Base-by-base conservation (phyloP, 1,140 invertebrate genomes). In the Olivierus martensii region DNA sequence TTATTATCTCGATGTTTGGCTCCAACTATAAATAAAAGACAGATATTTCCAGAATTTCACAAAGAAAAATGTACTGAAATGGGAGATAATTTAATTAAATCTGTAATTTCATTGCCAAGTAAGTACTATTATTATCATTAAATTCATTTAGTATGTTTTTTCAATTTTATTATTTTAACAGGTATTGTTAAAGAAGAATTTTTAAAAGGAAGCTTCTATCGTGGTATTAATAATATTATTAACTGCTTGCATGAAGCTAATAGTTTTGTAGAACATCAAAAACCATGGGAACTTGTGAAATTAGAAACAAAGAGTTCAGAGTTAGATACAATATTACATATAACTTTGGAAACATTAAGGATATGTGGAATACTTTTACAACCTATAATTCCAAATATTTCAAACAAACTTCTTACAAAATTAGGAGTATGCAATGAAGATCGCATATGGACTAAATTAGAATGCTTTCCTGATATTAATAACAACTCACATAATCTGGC, bases 251-350 rank as follows among this genome's bases (percentile, higher is more conserved):
- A 83, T 63, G 68, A 75, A 28, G 78, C 84, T 1, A 98, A 99
- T 74, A 70, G 78, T 53, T 87, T 95, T 75, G 79, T 97, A 56
- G 80, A 94, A 60, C 69, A 79, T 6, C 74, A 82, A 51, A 80
- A 84, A 67, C 92, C 93, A 0, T 98, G 94, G 94, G 73, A 80
- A 57, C 72, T 97, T 44, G 75, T 72, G n/a, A 80, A 82, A 59
- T 34, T 62, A 10, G 44, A 51, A 1, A 22, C 55, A 14, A 42
- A 62, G n/a, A 49, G 59, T 10, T 55, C 63, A 62, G 55, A 83
- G 59, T 66, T 95, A 10, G 73, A 83, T 55, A 77, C 77, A 17
- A 75, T 93, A 15, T 72, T 96, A 50, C 81, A 84, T 62, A 64
- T 96, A 14, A 79, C 82, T 42, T 72, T 96, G 66, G 92, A 97